phyloP scores from a whole-genome alignment of 2,888 invertebrate species.

The Ophion ellenae region DNA sequence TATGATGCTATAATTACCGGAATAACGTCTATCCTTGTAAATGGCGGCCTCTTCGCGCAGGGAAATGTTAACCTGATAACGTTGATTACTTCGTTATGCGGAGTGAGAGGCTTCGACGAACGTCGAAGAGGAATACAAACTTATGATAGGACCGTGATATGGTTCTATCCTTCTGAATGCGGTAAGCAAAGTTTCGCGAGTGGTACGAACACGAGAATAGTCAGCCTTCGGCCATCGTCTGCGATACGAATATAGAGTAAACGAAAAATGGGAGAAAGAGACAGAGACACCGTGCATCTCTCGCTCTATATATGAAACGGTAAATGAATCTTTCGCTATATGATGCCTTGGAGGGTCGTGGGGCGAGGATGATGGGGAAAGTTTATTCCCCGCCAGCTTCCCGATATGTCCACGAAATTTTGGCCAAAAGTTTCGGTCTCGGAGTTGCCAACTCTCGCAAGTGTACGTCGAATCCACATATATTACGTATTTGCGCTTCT shows the following conservation, averaged over 20 bases:
- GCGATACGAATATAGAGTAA: conserved; percentile 2
- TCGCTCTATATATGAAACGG: conserved; percentile 14
- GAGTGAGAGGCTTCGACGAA: not conserved
- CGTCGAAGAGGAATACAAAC: conserved; percentile 9
- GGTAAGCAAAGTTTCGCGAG: conserved; percentile 36
- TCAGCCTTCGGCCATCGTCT: conserved; percentile 27
- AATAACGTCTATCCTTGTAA: not conserved
- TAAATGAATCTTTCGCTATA: conserved; percentile 31
- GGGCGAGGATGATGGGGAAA: conserved; percentile 29
- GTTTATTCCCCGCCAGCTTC: conserved; percentile 46
- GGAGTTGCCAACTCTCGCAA: conserved; percentile 28
- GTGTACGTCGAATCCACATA: conserved; percentile 21
- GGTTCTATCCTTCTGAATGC: not conserved
- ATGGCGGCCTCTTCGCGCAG: not conserved
- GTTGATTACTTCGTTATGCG: not conserved
- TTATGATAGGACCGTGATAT: conserved; percentile 15
- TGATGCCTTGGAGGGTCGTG: conserved; percentile 14
- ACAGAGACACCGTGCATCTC: not conserved
- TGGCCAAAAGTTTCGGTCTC: conserved; percentile 38
- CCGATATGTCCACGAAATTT: conserved; percentile 44
- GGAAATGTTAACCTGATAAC: not conserved
- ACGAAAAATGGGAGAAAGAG: conserved; percentile 17
- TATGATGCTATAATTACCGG: not conserved
- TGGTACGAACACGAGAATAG: conserved; percentile 36
- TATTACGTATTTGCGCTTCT: conserved; percentile 27